Conservation (phyloP, 2,888 invertebrate genomes). For the Geotrupes spiniger region DNA sequence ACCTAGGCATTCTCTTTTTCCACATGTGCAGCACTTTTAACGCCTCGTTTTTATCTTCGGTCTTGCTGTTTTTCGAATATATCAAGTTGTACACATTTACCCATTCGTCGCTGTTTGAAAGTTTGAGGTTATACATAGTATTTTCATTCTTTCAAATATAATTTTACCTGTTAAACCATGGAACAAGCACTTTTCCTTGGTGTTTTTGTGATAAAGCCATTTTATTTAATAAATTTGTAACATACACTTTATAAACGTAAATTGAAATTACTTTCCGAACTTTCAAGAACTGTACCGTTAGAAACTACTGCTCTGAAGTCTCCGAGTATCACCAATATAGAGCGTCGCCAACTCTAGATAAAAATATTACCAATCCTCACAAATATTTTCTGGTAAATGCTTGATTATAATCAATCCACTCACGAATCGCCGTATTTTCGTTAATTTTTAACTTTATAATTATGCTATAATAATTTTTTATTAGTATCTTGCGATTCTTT, state of each 20-base stretch:
- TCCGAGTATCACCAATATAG: no score
- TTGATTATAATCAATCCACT: no score
- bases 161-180: conserved; percentile 47
- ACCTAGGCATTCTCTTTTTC: conserved; percentile 57
- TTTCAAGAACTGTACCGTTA: no score
- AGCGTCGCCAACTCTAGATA: no score
- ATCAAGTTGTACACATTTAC: conserved; percentile 51
- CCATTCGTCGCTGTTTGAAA: conserved; percentile 54
- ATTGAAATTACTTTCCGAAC: conserved; percentile 4
- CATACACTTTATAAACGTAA: conserved; percentile 8
- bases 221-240: conserved; percentile 7
- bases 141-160: background rate
- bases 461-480: no score
- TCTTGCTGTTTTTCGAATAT: conserved; percentile 43
- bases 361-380: no score
- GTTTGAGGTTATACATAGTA: background rate
- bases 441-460: no score
- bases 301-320: no score
- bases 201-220: conserved; percentile 44
- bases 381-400: no score
- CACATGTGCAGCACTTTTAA: conserved; percentile 55
- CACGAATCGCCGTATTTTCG: no score
- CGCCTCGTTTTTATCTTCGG: conserved; percentile 47
- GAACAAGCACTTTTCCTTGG: conserved; percentile 38
- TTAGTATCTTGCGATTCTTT: no score